A percentile compares a stretch with the other conserved stretches of the same genome.
phyloP scores from a whole-genome alignment of 2,113 vertebrate species.

The Aptenodytes patagonicus region DNA sequence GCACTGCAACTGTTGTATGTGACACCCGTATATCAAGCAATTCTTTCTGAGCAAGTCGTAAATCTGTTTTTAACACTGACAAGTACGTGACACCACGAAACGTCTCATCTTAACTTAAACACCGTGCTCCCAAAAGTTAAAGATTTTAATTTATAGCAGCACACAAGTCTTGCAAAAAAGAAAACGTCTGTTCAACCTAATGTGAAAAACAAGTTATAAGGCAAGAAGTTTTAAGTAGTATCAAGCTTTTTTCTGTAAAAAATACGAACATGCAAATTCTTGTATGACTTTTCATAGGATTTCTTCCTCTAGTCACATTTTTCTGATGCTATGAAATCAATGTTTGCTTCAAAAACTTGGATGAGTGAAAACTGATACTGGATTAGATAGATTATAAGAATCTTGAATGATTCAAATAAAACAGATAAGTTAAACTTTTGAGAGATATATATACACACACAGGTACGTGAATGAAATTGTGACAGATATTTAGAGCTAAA shows the following conservation, averaged over 20 bases:
- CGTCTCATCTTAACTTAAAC: background rate
- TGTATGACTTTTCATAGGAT: background rate
- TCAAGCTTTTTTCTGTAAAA: background rate
- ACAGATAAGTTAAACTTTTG: background rate
- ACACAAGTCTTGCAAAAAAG: background rate
- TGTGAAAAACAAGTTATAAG: background rate
- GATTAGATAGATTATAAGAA: background rate
- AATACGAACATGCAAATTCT: rapidly evolving
- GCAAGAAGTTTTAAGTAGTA: background rate
- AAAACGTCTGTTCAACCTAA: background rate
- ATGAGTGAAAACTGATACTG: background rate
- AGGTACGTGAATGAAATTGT: background rate
- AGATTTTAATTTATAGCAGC: slow-evolving; percentile 25
- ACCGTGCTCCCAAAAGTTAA: background rate
- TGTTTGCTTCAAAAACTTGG: background rate
- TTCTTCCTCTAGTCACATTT: background rate
- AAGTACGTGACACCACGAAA: background rate
- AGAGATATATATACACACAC: background rate
- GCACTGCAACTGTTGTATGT: background rate
- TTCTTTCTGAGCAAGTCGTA: background rate
- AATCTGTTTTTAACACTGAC: slow-evolving; percentile 11
- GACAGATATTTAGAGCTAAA: background rate
- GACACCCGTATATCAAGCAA: background rate
- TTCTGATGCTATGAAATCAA: background rate
- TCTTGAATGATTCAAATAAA: background rate